These are phyloP conservation scores for Lepus europaeus DNA, from an alignment of 2,113 vertebrate genomes.

Conservation along the genomic window DNA sequence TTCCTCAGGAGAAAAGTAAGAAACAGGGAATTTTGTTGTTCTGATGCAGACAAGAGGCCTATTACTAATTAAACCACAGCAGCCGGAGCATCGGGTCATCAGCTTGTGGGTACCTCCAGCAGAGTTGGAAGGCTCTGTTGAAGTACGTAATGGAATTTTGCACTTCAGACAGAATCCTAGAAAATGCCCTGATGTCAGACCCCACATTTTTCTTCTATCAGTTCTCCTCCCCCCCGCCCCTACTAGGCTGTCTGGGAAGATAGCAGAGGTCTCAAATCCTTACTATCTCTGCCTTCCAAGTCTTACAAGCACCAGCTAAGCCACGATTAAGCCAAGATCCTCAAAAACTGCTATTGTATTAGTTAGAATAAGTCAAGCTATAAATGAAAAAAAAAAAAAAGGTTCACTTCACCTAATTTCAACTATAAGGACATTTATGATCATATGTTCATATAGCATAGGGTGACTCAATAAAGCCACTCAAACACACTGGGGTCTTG, in stretches of 20 bases:
- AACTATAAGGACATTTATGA: not conserved
- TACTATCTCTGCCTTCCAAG: not conserved
- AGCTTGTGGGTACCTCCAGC: slow-evolving; percentile 6
- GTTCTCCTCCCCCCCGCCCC: not conserved
- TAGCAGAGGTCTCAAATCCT: not conserved
- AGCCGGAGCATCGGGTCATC: not conserved
- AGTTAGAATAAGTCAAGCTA: not conserved
- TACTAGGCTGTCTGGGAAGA: not conserved
- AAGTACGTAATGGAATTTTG: slow-evolving; percentile 38
- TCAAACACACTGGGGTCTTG: not conserved
- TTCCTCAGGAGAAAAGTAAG: slow-evolving; percentile 26
- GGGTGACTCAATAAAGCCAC: not conserved
- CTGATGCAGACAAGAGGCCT: not conserved
- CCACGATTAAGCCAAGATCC: not conserved
- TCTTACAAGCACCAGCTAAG: not conserved
- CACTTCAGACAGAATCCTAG: not conserved
- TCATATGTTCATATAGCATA: not conserved
- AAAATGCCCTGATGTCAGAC: slow-evolving; percentile 47
- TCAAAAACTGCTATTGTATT: not conserved
- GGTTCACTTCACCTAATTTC: not conserved
- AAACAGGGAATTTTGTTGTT: slow-evolving; percentile 42
- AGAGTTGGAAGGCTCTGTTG: not conserved
- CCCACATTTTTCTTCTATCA: not conserved
- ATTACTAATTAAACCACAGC: slow-evolving; percentile 64
- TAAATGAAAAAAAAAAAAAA: not conserved